Base-by-base conservation (phyloP, 1,140 invertebrate genomes). In the Caenorhabditis brenneri region DNA sequence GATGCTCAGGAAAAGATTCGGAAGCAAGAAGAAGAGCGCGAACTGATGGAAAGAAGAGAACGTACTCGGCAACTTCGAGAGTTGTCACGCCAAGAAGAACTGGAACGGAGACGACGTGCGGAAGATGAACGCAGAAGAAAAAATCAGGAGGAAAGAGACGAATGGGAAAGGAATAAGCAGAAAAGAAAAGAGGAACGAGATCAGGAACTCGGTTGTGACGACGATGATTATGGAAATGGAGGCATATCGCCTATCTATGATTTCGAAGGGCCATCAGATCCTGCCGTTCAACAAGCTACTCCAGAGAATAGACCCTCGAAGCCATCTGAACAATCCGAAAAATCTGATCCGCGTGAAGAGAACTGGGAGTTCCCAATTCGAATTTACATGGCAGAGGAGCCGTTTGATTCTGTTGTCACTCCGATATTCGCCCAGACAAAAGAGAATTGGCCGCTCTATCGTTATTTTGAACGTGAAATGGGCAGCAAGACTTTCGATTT, bases 1-100 rank as follows among this genome's bases (percentile, higher is more conserved):
- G 65, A 74, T 6, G 65, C 65, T 42, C 36, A 42, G 24, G 65
- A 74, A 24, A 74, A 74, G 15, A 22, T 74, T 46, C 65, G 65
- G 10, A 74, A 74, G 15, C 65, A 74, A 46, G 29, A 74, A 46
- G 65, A 74, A 74, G 65, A 74, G 2, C 36, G 36, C 2, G 65
- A 74, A 9, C 15, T 74, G 36, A 16, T 24, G 15, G 22, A 74
- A 31, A 1, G 65, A 46, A 39, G 65, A 24, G 65, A 74, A 24
- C 33, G 36, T 42, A 74, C 12, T 42, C 65, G 65, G 19, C 36
- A 74, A 27, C 65, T 74, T 42, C 65, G 65, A 42, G 65, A 74
- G 46, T 33, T 36, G 3, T 42, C 42, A 36, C 65, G 65, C 24
- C 36, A 42, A 24, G 65, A 74, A 42, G 65, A 74, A 42, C 22